Evolutionary conservation across 2,888 invertebrate genomes (phyloP).

Genomic region (Didymodactylos carnosus): DNA sequence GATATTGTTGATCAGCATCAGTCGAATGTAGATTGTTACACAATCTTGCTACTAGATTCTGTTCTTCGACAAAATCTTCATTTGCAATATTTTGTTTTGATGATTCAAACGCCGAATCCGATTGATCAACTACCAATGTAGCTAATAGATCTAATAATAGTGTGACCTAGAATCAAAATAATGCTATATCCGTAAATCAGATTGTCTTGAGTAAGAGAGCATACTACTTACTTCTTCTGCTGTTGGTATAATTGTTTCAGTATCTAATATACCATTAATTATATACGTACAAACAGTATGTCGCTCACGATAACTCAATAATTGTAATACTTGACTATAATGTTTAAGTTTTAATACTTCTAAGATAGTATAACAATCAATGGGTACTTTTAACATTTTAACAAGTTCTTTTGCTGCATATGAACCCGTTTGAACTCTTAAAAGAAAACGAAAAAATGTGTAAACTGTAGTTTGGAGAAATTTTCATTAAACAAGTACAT

Average conservation of each 20-base stretch:
- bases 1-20: slow-evolving; percentile 19
- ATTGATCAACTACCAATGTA: slow-evolving; percentile 20
- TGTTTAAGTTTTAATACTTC: slow-evolving; percentile 68
- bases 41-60: slow-evolving; percentile 57
- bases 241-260: slow-evolving; percentile 62
- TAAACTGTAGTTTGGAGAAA: no score
- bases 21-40: slow-evolving; percentile 14
- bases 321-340: slow-evolving; percentile 62
- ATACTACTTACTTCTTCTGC: slow-evolving; percentile 62
- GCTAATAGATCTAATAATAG: background rate
- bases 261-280: slow-evolving; percentile 68
- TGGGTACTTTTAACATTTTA: slow-evolving; percentile 73
- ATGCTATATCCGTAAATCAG: no score
- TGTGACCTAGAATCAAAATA: no score
- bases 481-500: background rate
- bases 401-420: slow-evolving; percentile 77
- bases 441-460: no score
- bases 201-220: no score
- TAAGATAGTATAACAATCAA: slow-evolving; percentile 66
- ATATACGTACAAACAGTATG: slow-evolving; percentile 68
- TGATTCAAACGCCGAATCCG: slow-evolving; percentile 23
- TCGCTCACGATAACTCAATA: slow-evolving; percentile 64
- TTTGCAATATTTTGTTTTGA: slow-evolving; percentile 45
- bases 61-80: slow-evolving; percentile 86
- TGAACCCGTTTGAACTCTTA: slow-evolving; percentile 53